phyloP scores from a whole-genome alignment of 2,797 vertebrate species.

The Pantherophis vulpinus region DNA sequence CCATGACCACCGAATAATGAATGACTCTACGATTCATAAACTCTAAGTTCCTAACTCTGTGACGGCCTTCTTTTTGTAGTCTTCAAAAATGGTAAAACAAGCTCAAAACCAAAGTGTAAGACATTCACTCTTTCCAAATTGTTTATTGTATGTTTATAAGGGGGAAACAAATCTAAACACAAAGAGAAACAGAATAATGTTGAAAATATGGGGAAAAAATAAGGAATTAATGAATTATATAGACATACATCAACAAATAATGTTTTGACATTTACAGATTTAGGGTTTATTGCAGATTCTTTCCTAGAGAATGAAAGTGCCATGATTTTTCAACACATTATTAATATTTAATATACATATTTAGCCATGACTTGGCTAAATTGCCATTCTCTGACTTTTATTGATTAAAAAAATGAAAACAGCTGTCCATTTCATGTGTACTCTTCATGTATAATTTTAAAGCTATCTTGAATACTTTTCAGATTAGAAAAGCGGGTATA shows the following conservation, averaged over 20 bases:
- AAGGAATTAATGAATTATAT: slow-evolving; percentile 32
- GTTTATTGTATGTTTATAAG: slow-evolving; percentile 6
- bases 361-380: slow-evolving; percentile 68
- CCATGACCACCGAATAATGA: neutral
- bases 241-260: neutral
- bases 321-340: slow-evolving; percentile 46
- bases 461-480: neutral
- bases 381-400: slow-evolving; percentile 28
- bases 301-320: slow-evolving; percentile 14
- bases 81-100: neutral
- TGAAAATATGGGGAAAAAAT: slow-evolving; percentile 37
- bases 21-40: neutral
- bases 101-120: slow-evolving; percentile 3
- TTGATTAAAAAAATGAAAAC: slow-evolving; percentile 21
- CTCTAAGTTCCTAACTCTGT: neutral
- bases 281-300: slow-evolving; percentile 61
- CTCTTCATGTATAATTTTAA: slow-evolving; percentile 10
- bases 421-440: slow-evolving; percentile 31
- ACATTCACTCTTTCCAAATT: slow-evolving; percentile 40
- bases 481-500: neutral
- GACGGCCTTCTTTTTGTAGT: neutral
- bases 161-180: neutral
- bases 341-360: slow-evolving; percentile 39
- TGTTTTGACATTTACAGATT: slow-evolving; percentile 65
- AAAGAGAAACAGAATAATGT: slow-evolving; percentile 22